These are phyloP conservation scores for Rallus crepitans DNA, from an alignment of 2,797 vertebrate species.

Conservation along the genomic window DNA sequence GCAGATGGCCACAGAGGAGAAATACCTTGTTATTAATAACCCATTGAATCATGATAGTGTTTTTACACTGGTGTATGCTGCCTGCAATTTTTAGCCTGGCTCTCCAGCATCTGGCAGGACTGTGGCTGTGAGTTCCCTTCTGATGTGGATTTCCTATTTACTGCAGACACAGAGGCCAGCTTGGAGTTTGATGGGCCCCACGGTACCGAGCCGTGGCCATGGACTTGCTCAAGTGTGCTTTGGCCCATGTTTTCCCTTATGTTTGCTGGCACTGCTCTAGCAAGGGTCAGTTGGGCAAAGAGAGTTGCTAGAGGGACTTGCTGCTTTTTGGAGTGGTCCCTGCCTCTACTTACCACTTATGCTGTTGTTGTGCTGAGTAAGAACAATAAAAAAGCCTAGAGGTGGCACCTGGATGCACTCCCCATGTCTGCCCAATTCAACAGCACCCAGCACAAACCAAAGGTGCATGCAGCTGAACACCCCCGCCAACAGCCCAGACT, in stretches of 20 bases:
- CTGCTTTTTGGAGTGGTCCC: background rate
- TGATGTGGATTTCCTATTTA: background rate
- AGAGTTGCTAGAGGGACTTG: background rate
- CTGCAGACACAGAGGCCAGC: background rate
- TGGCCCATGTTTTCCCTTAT: background rate
- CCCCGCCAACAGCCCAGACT: background rate
- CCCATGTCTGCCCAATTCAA: background rate
- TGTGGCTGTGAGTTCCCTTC: background rate
- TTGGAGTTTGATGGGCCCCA: rapidly evolving
- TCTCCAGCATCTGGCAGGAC: background rate
- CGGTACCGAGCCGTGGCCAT: rapidly evolving
- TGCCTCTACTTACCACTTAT: rapidly evolving
- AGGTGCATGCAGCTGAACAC: rapidly evolving
- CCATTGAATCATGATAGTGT: background rate
- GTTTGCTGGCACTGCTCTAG: background rate
- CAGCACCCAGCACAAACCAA: background rate
- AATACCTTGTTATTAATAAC: slow-evolving; percentile 20
- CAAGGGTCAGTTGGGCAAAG: background rate
- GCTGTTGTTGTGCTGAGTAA: background rate
- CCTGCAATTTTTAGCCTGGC: rapidly evolving
- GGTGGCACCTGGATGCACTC: background rate
- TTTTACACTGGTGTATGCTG: background rate
- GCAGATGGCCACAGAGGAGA: slow-evolving; percentile 15
- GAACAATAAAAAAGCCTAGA: background rate
- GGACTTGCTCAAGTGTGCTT: background rate